A percentile compares a stretch with the other conserved stretches of the same genome.
Evolutionary conservation across 2,888 invertebrate genomes (phyloP).

Genomic region (Himalopsyche japonica): DNA sequence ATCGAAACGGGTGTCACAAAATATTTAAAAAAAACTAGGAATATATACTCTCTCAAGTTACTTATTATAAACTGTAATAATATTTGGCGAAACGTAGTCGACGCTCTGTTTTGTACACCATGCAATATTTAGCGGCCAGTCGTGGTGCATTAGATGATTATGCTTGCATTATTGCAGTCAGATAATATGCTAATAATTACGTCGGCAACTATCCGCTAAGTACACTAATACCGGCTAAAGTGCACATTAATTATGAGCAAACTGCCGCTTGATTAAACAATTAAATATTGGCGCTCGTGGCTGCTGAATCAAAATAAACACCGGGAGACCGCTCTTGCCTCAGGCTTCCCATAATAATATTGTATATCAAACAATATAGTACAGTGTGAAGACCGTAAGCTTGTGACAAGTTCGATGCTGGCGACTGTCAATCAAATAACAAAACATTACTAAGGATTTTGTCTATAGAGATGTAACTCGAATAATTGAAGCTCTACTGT

Average conservation of each 20-base stretch:
- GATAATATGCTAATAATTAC: constrained; percentile 36
- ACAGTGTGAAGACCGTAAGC: not conserved
- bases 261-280: constrained; percentile 38
- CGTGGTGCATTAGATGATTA: constrained; percentile 21
- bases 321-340: not conserved
- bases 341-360: not conserved
- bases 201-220: constrained; percentile 33
- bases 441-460: too few relatives aligned
- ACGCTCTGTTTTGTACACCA: not conserved
- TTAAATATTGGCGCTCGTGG: constrained; percentile 31
- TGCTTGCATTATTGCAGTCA: constrained; percentile 5
- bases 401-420: not conserved
- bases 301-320: constrained; percentile 17
- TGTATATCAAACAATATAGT: not conserved
- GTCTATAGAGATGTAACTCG: too few relatives aligned
- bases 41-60: too few relatives aligned
- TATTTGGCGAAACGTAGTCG: not conserved
- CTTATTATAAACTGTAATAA: not conserved
- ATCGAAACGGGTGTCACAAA: too few relatives aligned
- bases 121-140: constrained; percentile 16
- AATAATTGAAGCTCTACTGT: too few relatives aligned
- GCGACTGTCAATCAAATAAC: not conserved
- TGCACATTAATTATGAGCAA: constrained; percentile 40
- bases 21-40: too few relatives aligned
- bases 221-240: constrained; percentile 36